Base-by-base conservation (phyloP, 2,113 vertebrate genomes). In the Actenoides lindsayi region DNA sequence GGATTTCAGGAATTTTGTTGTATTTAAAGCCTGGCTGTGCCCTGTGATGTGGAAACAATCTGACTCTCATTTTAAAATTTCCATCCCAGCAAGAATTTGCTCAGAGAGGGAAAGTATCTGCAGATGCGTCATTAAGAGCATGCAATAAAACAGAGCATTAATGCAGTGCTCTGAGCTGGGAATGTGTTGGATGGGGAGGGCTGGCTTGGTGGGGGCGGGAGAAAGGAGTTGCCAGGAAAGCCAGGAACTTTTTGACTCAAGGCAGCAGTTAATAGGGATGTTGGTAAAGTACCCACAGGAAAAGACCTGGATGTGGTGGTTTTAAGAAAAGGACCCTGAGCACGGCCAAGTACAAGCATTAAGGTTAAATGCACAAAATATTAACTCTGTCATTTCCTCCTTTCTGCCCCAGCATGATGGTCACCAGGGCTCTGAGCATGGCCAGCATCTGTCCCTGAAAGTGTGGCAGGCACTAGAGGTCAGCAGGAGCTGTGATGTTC, bases 81-180 rank as follows among this genome's bases (percentile, higher is more conserved):
- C 60, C 73, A 95, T 96, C 95, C 87, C 95, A 96, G 97, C 94
- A 95, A 97, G 97, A 96, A 84, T 91, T 71, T 69, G 33, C 77
- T 95, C 96, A 70, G 71, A 95, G 89, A 82, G 37, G 87, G 71
- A 37, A 82, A 93, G 60, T 91, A n/a, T 97, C 94, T 96, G 89
- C 94, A 96, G 88, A 97, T 92, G 96, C 91, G 51, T 97, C 96
- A 96, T 98, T 97, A 96, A 80, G 83, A 90, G 48, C 60, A 59
- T 67, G 74, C 74, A 81, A 90, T 93, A 92, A 96, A 93, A 90
- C 7, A 27, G 56, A 60, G 82, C 71, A 74, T 94, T 93, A 95
- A 81, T 78, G 63, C 60, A 65, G 68, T 33, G 56, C 77, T 93
- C 70, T 73, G 87, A 89, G 89, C 77, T 76, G 46, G 88, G 71